Evolutionary conservation across 2,113 vertebrate genomes (phyloP).

Genomic region (Holacanthus passer): DNA sequence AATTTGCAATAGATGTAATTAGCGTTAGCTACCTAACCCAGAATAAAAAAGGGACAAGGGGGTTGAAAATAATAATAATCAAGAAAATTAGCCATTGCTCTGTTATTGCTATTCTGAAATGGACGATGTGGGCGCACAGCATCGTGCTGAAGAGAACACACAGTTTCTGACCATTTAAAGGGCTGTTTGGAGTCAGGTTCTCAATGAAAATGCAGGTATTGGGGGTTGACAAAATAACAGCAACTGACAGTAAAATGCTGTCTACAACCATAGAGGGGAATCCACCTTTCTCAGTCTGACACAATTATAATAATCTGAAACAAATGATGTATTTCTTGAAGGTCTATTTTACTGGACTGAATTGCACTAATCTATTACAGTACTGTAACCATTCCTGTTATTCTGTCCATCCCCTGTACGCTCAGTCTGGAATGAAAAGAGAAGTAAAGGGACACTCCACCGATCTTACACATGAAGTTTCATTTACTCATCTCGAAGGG

Average conservation of each 20-base stretch:
- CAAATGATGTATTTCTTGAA: background rate
- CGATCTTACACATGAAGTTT: background rate
- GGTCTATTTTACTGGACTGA: background rate
- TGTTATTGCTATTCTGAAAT: constrained; percentile 46
- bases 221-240: constrained; percentile 1
- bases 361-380: too few relatives aligned
- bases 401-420: background rate
- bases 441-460: background rate
- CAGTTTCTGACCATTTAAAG: constrained; percentile 19
- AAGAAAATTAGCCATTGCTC: constrained; percentile 61
- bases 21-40: constrained; percentile 59
- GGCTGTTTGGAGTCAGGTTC: background rate
- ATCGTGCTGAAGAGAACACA: constrained; percentile 12
- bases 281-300: background rate
- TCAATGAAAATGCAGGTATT: background rate
- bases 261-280: background rate
- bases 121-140: constrained; percentile 27
- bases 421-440: background rate
- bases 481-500: background rate
- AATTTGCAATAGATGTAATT: constrained; percentile 73
- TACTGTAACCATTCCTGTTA: background rate
- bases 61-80: constrained; percentile 67
- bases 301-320: background rate
- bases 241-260: background rate
- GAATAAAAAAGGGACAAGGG: constrained; percentile 57